A percentile compares a stretch with the other conserved stretches of the same genome.
Evolutionary conservation across 1,140 invertebrate species (phyloP).

Genomic region (Gonioctena quinquepunctata): DNA sequence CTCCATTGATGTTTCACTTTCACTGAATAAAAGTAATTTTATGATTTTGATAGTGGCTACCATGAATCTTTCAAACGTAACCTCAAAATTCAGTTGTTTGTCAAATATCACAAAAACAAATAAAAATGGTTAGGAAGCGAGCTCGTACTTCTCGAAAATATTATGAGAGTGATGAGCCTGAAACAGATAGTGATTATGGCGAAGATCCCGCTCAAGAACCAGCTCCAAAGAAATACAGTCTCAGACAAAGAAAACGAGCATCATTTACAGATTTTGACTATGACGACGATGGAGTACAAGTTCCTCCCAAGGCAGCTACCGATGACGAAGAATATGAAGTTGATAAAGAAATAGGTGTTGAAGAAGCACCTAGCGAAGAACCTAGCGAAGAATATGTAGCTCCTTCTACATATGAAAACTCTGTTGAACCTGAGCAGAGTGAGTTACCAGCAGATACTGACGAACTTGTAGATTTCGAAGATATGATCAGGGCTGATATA

Average conservation of each 20-base stretch:
- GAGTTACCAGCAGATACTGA: conserved; percentile 19
- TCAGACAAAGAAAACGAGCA: conserved; percentile 36
- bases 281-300: conserved; percentile 35
- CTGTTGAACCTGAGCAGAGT: conserved; percentile 18
- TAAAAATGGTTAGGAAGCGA: conserved; percentile 43
- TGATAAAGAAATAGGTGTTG: conserved; percentile 13
- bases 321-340: conserved; percentile 41
- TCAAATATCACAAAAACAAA: neutral
- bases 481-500: conserved; percentile 43
- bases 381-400: conserved; percentile 9
- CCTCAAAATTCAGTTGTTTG: neutral
- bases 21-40: too few relatives aligned
- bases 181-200: conserved; percentile 36
- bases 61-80: neutral
- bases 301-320: neutral
- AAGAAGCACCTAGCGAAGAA: conserved; percentile 12
- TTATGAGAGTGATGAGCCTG: conserved; percentile 40
- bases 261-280: conserved; percentile 39
- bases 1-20: too few relatives aligned
- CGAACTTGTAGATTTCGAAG: conserved; percentile 43
- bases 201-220: conserved; percentile 19
- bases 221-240: conserved; percentile 38
- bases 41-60: neutral
- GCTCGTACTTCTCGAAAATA: conserved; percentile 21
- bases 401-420: neutral